A percentile compares a stretch with the other conserved stretches of the same genome.
Conservation (phyloP, 2,113 vertebrate species). For the Forbesichthys papilliferus region DNA sequence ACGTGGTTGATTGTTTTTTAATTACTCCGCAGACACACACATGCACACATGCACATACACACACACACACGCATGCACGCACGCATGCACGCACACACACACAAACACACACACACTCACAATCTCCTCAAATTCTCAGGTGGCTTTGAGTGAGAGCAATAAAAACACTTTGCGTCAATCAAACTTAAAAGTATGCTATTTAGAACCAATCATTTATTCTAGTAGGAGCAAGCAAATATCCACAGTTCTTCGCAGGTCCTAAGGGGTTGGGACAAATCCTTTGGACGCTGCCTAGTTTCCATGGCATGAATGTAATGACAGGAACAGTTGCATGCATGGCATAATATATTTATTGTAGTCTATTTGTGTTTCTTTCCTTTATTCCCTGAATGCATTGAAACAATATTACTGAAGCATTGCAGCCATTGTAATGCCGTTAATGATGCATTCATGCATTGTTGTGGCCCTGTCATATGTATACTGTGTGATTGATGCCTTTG, state of each 20-base stretch:
- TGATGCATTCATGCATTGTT: slow-evolving; percentile 27
- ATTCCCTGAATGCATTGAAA: slow-evolving; percentile 34
- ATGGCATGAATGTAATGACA: slow-evolving; percentile 21
- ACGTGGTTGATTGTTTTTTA: slow-evolving; percentile 31
- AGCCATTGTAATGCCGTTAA: slow-evolving; percentile 18
- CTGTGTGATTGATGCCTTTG: slow-evolving; percentile 16
- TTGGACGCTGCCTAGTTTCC: slow-evolving; percentile 43
- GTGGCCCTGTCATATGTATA: slow-evolving; percentile 3
- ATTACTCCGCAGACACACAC: neutral
- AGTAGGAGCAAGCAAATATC: neutral
- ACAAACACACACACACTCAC: neutral
- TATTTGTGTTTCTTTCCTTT: slow-evolving; percentile 38
- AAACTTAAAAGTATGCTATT: neutral
- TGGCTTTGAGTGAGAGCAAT: slow-evolving; percentile 6
- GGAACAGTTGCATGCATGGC: slow-evolving; percentile 29
- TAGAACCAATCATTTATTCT: too few relatives aligned
- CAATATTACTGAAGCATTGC: slow-evolving; percentile 33
- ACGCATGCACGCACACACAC: slow-evolving; percentile 1
- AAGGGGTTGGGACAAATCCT: slow-evolving; percentile 24
- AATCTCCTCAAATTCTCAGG: slow-evolving; percentile 23
- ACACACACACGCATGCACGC: slow-evolving; percentile 8
- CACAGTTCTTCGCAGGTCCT: too few relatives aligned
- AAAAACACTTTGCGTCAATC: slow-evolving; percentile 3
- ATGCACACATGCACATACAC: neutral
- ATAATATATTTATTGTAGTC: slow-evolving; percentile 28